phyloP scores from a whole-genome alignment of 2,888 invertebrate genomes.

The Tubulanus polymorphus region DNA sequence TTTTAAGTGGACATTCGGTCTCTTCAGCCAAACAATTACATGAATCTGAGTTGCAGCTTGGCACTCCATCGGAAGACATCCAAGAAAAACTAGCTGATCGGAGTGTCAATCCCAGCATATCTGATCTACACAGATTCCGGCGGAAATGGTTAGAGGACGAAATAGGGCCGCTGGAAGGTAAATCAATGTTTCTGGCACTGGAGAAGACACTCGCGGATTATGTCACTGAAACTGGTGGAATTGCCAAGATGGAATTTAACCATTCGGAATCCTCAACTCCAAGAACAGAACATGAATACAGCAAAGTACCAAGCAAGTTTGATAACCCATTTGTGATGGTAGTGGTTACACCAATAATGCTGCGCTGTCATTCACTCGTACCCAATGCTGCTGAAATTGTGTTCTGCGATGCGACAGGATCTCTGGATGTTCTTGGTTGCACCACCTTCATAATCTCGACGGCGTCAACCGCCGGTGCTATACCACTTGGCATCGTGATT shows the following conservation, averaged over 20 bases:
- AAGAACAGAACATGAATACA: too few relatives aligned
- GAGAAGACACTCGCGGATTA: neutral
- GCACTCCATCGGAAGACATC: neutral
- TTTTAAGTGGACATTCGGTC: neutral
- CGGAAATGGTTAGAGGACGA: neutral
- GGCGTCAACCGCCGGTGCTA: neutral
- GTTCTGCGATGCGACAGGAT: neutral
- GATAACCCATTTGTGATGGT: neutral
- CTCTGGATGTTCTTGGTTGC: neutral
- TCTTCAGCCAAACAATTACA: neutral
- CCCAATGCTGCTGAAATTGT: neutral
- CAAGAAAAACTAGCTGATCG: neutral
- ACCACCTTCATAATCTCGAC: neutral
- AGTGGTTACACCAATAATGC: neutral
- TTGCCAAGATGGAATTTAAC: too few relatives aligned
- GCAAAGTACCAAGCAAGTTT: too few relatives aligned
- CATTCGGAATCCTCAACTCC: too few relatives aligned
- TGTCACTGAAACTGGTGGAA: neutral
- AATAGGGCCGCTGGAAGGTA: neutral
- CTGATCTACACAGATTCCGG: neutral
- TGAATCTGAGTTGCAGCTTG: neutral
- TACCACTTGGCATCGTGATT: neutral
- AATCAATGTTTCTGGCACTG: neutral
- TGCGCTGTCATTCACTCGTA: neutral
- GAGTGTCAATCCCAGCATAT: neutral